Evolutionary conservation across 2,888 invertebrate species (phyloP).

Genomic region (Tiliacea aurago): DNA sequence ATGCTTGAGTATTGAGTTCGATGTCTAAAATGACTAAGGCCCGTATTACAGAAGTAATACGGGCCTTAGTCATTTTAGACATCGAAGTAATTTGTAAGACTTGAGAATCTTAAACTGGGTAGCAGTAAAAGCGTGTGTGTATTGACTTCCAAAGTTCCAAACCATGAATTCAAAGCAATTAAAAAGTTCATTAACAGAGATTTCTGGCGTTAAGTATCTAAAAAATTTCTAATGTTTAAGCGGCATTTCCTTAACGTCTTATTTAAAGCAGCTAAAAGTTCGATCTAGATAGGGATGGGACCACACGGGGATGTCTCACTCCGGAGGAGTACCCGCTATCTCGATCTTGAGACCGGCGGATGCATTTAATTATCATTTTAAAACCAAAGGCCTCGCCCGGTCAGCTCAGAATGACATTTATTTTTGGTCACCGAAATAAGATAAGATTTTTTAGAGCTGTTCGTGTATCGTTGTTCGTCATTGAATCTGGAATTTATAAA

Average conservation of each 20-base stretch:
- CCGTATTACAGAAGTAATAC: too few species aligned
- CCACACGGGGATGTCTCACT: slow-evolving; percentile 87
- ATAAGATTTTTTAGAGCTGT: slow-evolving; percentile 40
- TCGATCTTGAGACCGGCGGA: slow-evolving; percentile 77
- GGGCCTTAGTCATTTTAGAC: background rate
- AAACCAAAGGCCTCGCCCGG: slow-evolving; percentile 72
- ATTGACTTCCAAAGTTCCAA: slow-evolving; percentile 20
- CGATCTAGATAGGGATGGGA: slow-evolving; percentile 84
- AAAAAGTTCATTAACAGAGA: slow-evolving; percentile 58
- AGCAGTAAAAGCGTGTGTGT: background rate
- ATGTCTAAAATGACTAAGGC: too few species aligned
- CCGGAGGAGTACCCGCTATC: slow-evolving; percentile 81
- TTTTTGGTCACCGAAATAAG: slow-evolving; percentile 65
- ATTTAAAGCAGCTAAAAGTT: slow-evolving; percentile 68
- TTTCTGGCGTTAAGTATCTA: slow-evolving; percentile 59
- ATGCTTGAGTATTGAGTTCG: too few species aligned
- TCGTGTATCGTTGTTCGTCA: too few species aligned
- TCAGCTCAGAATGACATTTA: slow-evolving; percentile 71
- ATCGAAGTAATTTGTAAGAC: slow-evolving; percentile 6
- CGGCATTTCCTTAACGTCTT: slow-evolving; percentile 67
- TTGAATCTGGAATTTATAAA: too few species aligned
- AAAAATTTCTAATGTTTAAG: slow-evolving; percentile 64
- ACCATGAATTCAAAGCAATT: slow-evolving; percentile 53
- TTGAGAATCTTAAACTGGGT: slow-evolving; percentile 7
- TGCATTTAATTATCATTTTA: slow-evolving; percentile 78